Conservation (phyloP, 2,888 invertebrate species). For the Drosophila mimetica region DNA sequence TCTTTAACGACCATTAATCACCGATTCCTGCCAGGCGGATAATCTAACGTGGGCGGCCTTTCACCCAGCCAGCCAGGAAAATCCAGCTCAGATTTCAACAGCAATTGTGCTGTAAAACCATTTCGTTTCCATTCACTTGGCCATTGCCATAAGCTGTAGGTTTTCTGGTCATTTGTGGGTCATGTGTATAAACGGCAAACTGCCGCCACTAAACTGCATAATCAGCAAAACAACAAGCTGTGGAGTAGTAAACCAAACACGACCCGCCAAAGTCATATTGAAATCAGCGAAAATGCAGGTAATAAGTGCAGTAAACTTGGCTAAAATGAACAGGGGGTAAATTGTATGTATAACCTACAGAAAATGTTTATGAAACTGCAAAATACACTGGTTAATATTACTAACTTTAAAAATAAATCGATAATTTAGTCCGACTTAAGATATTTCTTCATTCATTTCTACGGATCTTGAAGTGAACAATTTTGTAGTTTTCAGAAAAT, state of each 20-base stretch:
- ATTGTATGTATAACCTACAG: neutral
- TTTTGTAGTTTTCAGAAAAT: too few relatives aligned
- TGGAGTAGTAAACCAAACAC: constrained; percentile 27
- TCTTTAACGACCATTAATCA: constrained; percentile 44
- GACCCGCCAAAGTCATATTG: constrained; percentile 13
- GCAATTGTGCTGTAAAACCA: constrained; percentile 1
- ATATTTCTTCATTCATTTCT: too few relatives aligned
- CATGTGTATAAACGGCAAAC: constrained; percentile 55
- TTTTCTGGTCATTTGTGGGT: constrained; percentile 68
- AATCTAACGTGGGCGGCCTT: constrained; percentile 44
- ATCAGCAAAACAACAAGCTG: constrained; percentile 44
- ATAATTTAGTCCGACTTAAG: too few relatives aligned
- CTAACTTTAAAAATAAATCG: neutral
- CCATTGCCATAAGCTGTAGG: constrained; percentile 32
- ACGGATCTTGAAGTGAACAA: too few relatives aligned
- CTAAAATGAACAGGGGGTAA: constrained; percentile 1
- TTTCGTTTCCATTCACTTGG: constrained; percentile 55
- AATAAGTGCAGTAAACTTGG: constrained; percentile 62
- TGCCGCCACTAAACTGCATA: constrained; percentile 43
- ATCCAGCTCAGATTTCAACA: constrained; percentile 44
- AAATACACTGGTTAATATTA: neutral
- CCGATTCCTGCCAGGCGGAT: constrained; percentile 33
- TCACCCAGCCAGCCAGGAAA: constrained; percentile 29
- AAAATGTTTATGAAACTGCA: neutral
- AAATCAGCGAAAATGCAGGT: constrained; percentile 50